Evolutionary conservation across 2,797 vertebrate species (phyloP).

Genomic region (Sphaeramia orbicularis): DNA sequence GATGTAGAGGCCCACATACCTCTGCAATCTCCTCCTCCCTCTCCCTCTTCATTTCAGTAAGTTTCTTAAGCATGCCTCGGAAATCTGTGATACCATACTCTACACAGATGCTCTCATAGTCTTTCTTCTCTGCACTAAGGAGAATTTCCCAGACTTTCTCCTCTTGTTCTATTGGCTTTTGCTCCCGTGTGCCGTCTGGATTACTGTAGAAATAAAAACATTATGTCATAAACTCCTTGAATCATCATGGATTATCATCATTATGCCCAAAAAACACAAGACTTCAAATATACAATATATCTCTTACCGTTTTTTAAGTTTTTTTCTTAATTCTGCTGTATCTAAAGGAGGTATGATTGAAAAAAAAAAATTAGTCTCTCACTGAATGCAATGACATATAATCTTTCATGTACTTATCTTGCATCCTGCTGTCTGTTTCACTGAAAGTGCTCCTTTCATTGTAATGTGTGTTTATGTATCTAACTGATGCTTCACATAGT

Average conservation of each 20-base stretch:
- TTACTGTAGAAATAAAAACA: conserved; percentile 50
- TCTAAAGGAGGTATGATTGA: conserved; percentile 59
- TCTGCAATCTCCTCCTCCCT: conserved; percentile 83
- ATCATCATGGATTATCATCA: background rate
- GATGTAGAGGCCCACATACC: conserved; percentile 75
- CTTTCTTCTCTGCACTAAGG: conserved; percentile 90
- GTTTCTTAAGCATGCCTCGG: conserved; percentile 91
- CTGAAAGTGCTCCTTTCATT: background rate
- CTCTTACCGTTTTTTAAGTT: conserved; percentile 89
- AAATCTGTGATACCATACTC: conserved; percentile 90
- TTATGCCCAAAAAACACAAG: background rate
- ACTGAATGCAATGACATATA: background rate
- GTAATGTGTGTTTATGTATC: background rate
- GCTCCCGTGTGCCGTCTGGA: conserved; percentile 69
- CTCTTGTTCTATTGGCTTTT: conserved; percentile 73
- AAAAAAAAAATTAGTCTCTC: background rate
- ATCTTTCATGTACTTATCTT: too few relatives aligned
- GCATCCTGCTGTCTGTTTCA: background rate
- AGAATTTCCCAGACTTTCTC: conserved; percentile 92
- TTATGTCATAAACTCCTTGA: background rate
- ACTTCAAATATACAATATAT: background rate
- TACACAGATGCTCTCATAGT: conserved; percentile 91
- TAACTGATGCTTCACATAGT: background rate
- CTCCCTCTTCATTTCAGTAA: conserved; percentile 86
- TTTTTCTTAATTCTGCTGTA: conserved; percentile 79